Evolutionary conservation across 2,888 invertebrate genomes (phyloP).

Genomic region (Adelphocoris suturalis): DNA sequence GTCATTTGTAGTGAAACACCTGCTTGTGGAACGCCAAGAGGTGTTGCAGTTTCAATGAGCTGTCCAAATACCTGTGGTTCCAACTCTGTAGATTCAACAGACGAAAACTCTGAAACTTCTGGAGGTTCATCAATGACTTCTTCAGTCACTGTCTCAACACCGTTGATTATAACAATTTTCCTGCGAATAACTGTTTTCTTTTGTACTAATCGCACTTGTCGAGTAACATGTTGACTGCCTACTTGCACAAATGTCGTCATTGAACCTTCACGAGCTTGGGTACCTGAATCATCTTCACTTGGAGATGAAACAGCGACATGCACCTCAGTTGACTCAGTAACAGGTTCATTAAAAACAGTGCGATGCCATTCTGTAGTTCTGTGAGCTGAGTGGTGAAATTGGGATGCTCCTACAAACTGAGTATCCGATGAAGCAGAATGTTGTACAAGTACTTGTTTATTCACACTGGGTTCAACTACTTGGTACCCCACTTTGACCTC

Average conservation of each 20-base stretch:
- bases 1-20: constrained; percentile 51
- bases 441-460: constrained; percentile 2
- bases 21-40: constrained; percentile 4
- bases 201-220: constrained; percentile 56
- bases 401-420: background rate
- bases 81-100: constrained; percentile 52
- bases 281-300: background rate
- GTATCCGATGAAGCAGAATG: constrained; percentile 24
- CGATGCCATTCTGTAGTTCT: constrained; percentile 26
- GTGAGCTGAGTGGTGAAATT: background rate
- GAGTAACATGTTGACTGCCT: constrained; percentile 59
- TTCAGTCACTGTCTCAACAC: constrained; percentile 90
- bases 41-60: constrained; percentile 34
- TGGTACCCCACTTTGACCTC: constrained; percentile 63
- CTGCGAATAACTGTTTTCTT: constrained; percentile 66
- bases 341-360: constrained; percentile 7
- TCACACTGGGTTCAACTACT: constrained; percentile 54
- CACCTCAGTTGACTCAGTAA: background rate
- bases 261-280: background rate
- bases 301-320: constrained; percentile 14
- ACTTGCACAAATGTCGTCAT: constrained; percentile 48
- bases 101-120: constrained; percentile 15
- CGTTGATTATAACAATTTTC: constrained; percentile 83
- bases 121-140: constrained; percentile 90
- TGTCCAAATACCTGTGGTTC: constrained; percentile 33